A percentile compares a stretch with the other conserved stretches of the same genome.
Conservation (phyloP, 2,113 vertebrate genomes). For the Damaliscus lunatus region DNA sequence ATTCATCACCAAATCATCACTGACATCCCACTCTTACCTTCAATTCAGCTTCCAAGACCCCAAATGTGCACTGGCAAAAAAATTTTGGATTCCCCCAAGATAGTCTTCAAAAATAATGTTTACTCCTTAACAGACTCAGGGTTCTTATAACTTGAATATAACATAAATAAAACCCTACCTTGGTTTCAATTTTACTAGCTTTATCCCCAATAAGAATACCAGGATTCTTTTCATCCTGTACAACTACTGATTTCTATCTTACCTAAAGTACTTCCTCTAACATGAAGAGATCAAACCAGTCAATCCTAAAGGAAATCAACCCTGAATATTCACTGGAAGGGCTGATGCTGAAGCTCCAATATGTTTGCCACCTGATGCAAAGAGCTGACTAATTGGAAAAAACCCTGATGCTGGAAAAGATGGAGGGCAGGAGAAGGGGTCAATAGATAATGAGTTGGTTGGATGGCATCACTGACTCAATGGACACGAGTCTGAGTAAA, state of each 20-base stretch:
- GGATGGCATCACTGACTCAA: neutral
- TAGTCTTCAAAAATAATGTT: neutral
- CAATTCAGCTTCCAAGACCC: neutral
- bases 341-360: neutral
- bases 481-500: neutral
- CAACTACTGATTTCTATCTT: neutral
- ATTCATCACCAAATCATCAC: neutral
- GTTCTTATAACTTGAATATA: neutral
- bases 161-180: neutral
- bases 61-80: neutral
- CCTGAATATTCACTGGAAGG: neutral
- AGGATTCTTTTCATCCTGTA: neutral
- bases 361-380: neutral
- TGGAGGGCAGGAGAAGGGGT: neutral
- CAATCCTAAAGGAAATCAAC: neutral
- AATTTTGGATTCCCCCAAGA: neutral
- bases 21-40: neutral
- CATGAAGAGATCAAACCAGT: neutral
- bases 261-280: neutral
- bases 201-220: neutral
- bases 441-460: neutral
- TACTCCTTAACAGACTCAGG: neutral
- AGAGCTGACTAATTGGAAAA: neutral
- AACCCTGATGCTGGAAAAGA: neutral
- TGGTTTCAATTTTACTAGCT: neutral